Evolutionary conservation across 1,140 invertebrate genomes (phyloP).

Genomic region (Halictus rubicundus): DNA sequence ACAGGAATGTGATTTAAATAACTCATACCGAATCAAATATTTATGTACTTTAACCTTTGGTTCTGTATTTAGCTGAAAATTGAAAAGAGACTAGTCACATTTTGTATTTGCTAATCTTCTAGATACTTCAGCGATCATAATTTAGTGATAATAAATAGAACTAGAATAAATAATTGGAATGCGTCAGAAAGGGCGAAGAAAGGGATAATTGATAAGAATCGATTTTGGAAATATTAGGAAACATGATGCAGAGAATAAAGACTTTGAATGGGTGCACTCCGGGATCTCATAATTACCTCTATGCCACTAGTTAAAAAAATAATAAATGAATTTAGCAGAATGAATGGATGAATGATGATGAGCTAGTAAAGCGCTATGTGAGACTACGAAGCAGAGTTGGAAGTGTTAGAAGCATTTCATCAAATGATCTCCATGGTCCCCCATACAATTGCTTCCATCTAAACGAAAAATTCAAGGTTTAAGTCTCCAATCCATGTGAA

Average conservation of each 20-base stretch:
- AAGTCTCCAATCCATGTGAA: slow-evolving; percentile 39
- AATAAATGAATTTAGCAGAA: slow-evolving; percentile 76
- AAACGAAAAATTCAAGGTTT: slow-evolving; percentile 69
- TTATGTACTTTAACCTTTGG: slow-evolving; percentile 39
- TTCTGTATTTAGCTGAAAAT: slow-evolving; percentile 59
- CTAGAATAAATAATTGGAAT: not conserved
- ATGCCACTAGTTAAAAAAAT: slow-evolving; percentile 73
- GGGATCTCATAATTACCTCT: slow-evolving; percentile 77
- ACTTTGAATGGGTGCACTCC: slow-evolving; percentile 17
- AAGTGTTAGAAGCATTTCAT: slow-evolving; percentile 77
- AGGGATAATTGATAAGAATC: too few species aligned
- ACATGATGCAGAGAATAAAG: not conserved
- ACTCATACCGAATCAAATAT: slow-evolving; percentile 46
- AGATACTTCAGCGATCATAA: slow-evolving; percentile 15
- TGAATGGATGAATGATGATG: slow-evolving; percentile 75
- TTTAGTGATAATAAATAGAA: not conserved
- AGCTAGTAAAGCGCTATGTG: slow-evolving; percentile 77
- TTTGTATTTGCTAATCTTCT: slow-evolving; percentile 23
- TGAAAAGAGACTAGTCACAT: slow-evolving; percentile 44
- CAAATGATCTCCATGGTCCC: slow-evolving; percentile 76
- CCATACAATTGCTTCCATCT: slow-evolving; percentile 81
- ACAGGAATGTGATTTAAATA: slow-evolving; percentile 9
- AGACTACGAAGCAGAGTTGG: slow-evolving; percentile 79
- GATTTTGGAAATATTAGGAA: slow-evolving; percentile 3
- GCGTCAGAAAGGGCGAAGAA: not conserved